Evolutionary conservation across 2,797 vertebrate species (phyloP).

Genomic region (Eleutherodactylus coqui): DNA sequence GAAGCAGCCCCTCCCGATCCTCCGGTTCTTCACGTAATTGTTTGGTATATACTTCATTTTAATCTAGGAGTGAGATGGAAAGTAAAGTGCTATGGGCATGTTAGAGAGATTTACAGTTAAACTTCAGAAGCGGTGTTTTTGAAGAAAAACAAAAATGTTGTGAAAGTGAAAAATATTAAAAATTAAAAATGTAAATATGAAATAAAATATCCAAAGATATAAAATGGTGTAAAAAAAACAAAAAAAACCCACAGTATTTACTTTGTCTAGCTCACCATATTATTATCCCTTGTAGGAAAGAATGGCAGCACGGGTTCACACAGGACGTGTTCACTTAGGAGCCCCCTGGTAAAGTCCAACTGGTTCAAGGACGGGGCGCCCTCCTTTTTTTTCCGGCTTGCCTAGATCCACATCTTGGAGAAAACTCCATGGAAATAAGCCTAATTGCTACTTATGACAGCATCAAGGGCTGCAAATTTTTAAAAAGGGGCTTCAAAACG

Average conservation of each 20-base stretch:
- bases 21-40: not conserved
- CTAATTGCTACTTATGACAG: no score
- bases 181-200: not conserved
- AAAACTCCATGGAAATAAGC: no score
- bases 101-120: constrained; percentile 23
- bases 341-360: no score
- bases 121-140: not conserved
- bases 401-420: no score
- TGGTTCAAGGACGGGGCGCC: no score
- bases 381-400: no score
- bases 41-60: constrained; percentile 53
- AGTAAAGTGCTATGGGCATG: not conserved
- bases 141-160: not conserved
- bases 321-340: no score
- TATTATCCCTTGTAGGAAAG: no score
- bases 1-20: constrained; percentile 7
- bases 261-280: no score
- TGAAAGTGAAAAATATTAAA: not conserved
- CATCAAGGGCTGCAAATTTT: no score
- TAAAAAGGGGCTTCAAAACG: no score
- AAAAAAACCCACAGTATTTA: not conserved
- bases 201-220: not conserved
- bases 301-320: no score
- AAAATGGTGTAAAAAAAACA: not conserved
- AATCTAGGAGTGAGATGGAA: constrained; percentile 20